phyloP scores from a whole-genome alignment of 2,888 invertebrate species.

The Caenorhabditis wallacei region DNA sequence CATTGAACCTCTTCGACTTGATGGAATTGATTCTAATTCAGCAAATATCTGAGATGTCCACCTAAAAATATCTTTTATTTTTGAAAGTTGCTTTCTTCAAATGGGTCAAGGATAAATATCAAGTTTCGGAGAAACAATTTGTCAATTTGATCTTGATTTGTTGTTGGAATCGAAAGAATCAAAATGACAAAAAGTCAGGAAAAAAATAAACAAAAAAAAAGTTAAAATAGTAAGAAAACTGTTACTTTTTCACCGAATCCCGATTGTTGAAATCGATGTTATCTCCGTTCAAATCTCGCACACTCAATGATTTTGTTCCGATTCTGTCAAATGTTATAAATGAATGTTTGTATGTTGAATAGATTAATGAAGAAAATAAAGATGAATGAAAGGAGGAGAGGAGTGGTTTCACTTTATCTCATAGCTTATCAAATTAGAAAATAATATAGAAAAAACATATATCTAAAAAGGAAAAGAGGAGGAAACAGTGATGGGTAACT shows the following conservation, averaged over 20 bases:
- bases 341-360: conserved; percentile 40
- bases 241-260: conserved; percentile 69
- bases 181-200: background rate
- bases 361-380: background rate
- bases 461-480: background rate
- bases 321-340: conserved; percentile 59
- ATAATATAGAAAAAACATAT: conserved; percentile 11
- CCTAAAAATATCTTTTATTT: conserved; percentile 48
- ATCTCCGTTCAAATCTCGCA: conserved; percentile 72
- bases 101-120: no score
- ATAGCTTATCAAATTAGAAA: conserved; percentile 35
- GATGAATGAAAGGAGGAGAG: background rate
- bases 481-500: conserved; percentile 16
- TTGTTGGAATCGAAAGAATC: background rate
- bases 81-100: background rate
- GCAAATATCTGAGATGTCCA: conserved; percentile 78
- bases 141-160: background rate
- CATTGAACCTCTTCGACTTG: conserved; percentile 65
- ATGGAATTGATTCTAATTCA: conserved; percentile 73
- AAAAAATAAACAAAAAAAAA: background rate
- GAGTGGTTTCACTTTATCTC: conserved; percentile 20
- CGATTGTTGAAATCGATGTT: conserved; percentile 72
- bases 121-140: background rate
- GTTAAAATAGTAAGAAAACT: conserved; percentile 27
- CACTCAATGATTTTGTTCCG: conserved; percentile 68